Evolutionary conservation across 2,797 vertebrate species (phyloP), one percentile per base, ranked within the genome.

Genomic region (Mastacembelus armatus): DNA sequence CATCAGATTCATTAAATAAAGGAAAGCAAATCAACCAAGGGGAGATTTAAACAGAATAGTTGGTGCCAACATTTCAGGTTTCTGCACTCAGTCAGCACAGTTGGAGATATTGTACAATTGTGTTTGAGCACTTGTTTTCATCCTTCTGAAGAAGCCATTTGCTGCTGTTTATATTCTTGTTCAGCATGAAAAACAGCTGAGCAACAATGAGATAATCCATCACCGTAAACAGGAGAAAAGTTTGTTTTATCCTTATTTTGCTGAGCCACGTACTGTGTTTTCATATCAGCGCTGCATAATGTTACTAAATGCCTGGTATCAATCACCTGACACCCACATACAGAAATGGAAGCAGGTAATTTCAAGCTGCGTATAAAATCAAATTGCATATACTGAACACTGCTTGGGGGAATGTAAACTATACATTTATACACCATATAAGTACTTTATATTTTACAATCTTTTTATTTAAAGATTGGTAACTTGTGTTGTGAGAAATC

Each of bases 381-480:
- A 24, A 66, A 78, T 84, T 81, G 65, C 22, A 55, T 51, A 38
- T 26, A 39, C 58, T 19, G 49, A 39, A 66, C 72, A 82, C 35
- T 26, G 64, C 75, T 72, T 0, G 32, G 18, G 56, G 76, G 38
- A 3, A 45, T 40, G 43, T 44, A 69, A 60, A 65, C 38, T 22
- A 52, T 63, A 65, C 65, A 66, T 29, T 66, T 19, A n/a, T n/a
- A n/a, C n/a, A n/a, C n/a, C n/a, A 71, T 10, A 55, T 48, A 29
- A 36, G 60, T 38, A 4, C 33, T 58, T 83, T 73, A 55, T 66
- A 59, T 27, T 33, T 33, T 16, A 3, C 65, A 76, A 81, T 79
- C 47, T 29, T 35, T 77, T 81, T 77, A 81, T 81, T 72, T 54
- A 26, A 70, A 71, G 63, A n/a, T n/a, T n/a, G n/a, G n/a, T n/a